Base-by-base conservation (phyloP, 2,113 vertebrate species). In the Cebus imitator region DNA sequence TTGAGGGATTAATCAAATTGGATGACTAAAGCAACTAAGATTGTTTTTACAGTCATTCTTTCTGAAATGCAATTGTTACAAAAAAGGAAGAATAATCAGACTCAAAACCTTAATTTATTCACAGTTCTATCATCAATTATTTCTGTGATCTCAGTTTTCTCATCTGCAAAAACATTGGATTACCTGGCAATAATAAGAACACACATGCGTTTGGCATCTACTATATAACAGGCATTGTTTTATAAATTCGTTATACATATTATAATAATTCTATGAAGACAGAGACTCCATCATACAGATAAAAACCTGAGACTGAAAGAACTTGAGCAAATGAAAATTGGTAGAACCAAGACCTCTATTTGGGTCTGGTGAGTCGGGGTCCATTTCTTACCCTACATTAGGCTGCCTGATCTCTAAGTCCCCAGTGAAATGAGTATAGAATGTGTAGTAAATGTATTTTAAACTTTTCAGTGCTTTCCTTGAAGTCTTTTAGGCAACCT, bases 1-100 rank as follows among this genome's bases (percentile, higher is more conserved):
- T 94, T 48, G 87, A 61, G 30, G 35, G 66, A 91, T 75, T 95
- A 95, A 90, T 95, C 57, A 85, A 90, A 96, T 25, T 78, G 58
- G 64, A 85, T 88, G 50, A 86, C 57, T 82, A 64, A 87, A 93
- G 82, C 72, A 85, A 72, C 45, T 70, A 37, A 68, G 45, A 91
- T 66, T 72, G 37, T n/a, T 78, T 96, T 97, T 93, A 87, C 0
- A 91, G 27, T 18, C 23, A 32, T 76, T 57, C 37, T 95, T 76
- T 35, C 25, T 96, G 45, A 52, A 81, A 76, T 48, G 20, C 10
- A 48, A 76, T 61, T 91, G 27, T 70, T 76, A 48, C 91, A 14
- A 32, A 43, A 78, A 90, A 9, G 18, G 25, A 94, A 3, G 12
- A 45, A 82, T n/a, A 68, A 89, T 72, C 61, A 80, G 75, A 3